phyloP scores from a whole-genome alignment of 2,797 vertebrate species.

The Tauraco hartlaubi region DNA sequence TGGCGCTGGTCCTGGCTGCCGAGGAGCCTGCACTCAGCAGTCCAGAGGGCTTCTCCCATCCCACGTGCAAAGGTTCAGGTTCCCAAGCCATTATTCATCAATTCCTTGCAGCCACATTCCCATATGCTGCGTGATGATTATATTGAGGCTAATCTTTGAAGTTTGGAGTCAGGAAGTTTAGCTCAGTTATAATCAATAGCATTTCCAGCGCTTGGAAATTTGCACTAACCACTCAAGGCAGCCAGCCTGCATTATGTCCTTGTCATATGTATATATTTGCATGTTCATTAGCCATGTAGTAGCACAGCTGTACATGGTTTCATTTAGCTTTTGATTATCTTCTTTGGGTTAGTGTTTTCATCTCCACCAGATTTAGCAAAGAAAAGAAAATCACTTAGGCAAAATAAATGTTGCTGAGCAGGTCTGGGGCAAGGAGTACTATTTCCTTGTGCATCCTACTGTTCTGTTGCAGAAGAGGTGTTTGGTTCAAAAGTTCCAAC shows the following conservation, averaged over 20 bases:
- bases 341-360: slow-evolving; percentile 62
- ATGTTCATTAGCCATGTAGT: slow-evolving; percentile 64
- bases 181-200: slow-evolving; percentile 59
- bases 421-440: not conserved
- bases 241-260: slow-evolving; percentile 53
- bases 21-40: not conserved
- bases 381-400: slow-evolving; percentile 55
- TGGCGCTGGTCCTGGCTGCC: not conserved
- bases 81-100: not conserved
- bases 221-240: slow-evolving; percentile 55
- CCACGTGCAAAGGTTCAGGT: accelerated
- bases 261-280: slow-evolving; percentile 71
- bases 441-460: slow-evolving; percentile 53
- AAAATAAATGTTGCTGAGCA: slow-evolving; percentile 37
- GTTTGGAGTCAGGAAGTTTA: slow-evolving; percentile 58
- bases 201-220: slow-evolving; percentile 63
- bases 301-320: slow-evolving; percentile 60
- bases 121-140: not conserved
- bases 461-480: slow-evolving; percentile 54
- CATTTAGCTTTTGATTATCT: slow-evolving; percentile 66
- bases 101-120: not conserved
- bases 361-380: slow-evolving; percentile 53
- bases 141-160: slow-evolving; percentile 42
- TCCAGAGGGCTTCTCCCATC: not conserved
- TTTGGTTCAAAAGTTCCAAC: slow-evolving; percentile 68